Conservation (phyloP, 2,797 vertebrate species). For the Babyrousa celebensis region DNA sequence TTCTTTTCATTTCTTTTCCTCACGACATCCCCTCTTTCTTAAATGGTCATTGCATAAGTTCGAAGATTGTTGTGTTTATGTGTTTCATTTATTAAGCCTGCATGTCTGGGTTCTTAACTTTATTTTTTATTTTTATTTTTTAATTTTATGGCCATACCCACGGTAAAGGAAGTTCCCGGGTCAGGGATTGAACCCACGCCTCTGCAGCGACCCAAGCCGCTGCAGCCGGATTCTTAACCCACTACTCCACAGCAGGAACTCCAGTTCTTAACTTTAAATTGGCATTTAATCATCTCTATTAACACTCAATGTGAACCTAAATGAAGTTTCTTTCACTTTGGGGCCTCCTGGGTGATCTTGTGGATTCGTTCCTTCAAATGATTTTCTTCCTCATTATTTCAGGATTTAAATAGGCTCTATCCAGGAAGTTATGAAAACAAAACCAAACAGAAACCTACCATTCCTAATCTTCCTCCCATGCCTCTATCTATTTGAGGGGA, state of each 20-base stretch:
- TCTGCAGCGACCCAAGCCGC: too few species aligned
- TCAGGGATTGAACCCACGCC: too few species aligned
- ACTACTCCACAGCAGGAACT: too few species aligned
- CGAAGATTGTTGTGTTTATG: not conserved
- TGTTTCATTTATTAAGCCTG: not conserved
- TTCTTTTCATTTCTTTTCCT: not conserved
- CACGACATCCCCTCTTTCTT: not conserved
- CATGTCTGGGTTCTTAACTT: not conserved
- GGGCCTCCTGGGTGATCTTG: not conserved
- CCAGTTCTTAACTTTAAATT: slow-evolving; percentile 8
- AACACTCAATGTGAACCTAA: slow-evolving; percentile 41
- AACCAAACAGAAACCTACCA: not conserved
- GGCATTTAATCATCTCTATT: not conserved
- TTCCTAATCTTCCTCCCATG: not conserved
- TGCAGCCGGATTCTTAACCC: too few species aligned
- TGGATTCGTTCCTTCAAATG: slow-evolving; percentile 27
- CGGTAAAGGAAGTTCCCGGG: too few species aligned
- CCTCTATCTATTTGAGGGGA: not conserved
- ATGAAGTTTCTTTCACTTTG: not conserved
- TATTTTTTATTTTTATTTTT: too few species aligned
- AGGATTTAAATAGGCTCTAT: not conserved
- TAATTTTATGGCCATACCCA: too few species aligned
- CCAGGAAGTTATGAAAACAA: not conserved
- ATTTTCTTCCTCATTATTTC: slow-evolving; percentile 12
- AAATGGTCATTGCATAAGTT: not conserved